Base-by-base conservation (phyloP, 1,140 invertebrate species). In the Drosophila ironensis region DNA sequence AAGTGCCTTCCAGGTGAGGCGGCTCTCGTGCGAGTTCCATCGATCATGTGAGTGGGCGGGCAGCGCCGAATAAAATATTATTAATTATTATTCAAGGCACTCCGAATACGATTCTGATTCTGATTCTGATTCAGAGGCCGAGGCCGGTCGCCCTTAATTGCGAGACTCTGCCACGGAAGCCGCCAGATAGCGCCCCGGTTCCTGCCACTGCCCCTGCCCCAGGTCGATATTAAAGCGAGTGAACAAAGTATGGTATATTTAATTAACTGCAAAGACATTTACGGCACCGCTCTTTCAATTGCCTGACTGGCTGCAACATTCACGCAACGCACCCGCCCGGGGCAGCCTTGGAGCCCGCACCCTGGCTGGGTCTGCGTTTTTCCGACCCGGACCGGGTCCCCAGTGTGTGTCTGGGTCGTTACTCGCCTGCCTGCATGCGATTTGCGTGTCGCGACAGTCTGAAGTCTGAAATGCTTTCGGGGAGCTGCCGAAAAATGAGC, bases 251-350 rank as follows among this genome's bases (percentile, higher is more conserved):
- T 80, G 76, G 47, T 53, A 51, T 76, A 82, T 82, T 82, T 82
- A 82, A 82, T 82, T 82, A 82, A 82, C 77, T 82, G 72, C 73
- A 72, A 84, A 84, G 78, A 84, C 68, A 82, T 82, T 82, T 72
- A 54, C 59, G 72, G 68, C 78, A 59, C 56, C 73, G 56, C 78
- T 61, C 63, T 77, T 59, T 77, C 77, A 82, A 72, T 81, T 81
- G 76, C 67, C 38, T 7, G 17, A 70, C 61, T 42, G 17, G 75
- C 61, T 42, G 75, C 35, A 60, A 71, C 66, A 60, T 74, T 71
- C 76, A 82, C 77, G 74, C 75, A 78, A 72, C 57, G 69, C 16
- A 42, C 61, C 42, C 4, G 20, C 9, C 37, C 22, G 27, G 48
- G 24, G 19, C 8, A 16, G 27, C n/a, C n/a, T n/a, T n/a, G n/a